Conservation (phyloP, 1,140 invertebrate species). For the Ylistrum balloti region DNA sequence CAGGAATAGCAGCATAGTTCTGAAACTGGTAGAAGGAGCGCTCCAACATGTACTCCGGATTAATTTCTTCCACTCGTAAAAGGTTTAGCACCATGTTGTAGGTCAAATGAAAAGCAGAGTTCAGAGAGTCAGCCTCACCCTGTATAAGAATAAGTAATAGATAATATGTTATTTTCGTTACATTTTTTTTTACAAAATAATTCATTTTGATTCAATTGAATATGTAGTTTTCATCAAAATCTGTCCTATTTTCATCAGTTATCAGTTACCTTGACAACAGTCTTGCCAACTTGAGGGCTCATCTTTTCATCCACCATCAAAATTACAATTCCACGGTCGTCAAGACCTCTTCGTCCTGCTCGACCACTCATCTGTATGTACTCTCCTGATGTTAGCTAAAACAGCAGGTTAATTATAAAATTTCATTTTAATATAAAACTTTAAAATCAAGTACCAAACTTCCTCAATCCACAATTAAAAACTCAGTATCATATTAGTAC, state of each 20-base stretch:
- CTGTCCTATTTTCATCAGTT: too few relatives aligned
- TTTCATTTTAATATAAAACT: too few relatives aligned
- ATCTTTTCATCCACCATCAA: conserved; percentile 99
- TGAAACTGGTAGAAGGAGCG: conserved; percentile 99
- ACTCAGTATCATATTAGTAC: too few relatives aligned
- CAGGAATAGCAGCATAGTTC: conserved; percentile 97
- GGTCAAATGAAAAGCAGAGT: conserved; percentile 99
- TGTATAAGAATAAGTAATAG: conserved; percentile 65
- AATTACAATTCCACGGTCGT: conserved; percentile 99
- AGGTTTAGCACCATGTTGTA: conserved; percentile 99
- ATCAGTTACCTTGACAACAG: conserved; percentile 89
- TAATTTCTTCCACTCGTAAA: conserved; percentile 98
- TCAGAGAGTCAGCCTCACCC: conserved; percentile 97
- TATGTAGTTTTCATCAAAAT: too few relatives aligned
- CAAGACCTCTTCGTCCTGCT: conserved; percentile 97
- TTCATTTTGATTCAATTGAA: too few relatives aligned
- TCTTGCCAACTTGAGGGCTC: conserved; percentile 91
- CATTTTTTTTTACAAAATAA: too few relatives aligned
- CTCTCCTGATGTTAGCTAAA: conserved; percentile 96
- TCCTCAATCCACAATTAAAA: too few relatives aligned
- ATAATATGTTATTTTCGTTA: too few relatives aligned
- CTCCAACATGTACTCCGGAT: conserved; percentile 99
- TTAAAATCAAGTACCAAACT: too few relatives aligned
- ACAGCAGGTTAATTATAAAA: conserved; percentile 33
- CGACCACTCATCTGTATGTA: conserved; percentile 99